Conservation (phyloP, 2,113 vertebrate species). For the Micromys minutus region DNA sequence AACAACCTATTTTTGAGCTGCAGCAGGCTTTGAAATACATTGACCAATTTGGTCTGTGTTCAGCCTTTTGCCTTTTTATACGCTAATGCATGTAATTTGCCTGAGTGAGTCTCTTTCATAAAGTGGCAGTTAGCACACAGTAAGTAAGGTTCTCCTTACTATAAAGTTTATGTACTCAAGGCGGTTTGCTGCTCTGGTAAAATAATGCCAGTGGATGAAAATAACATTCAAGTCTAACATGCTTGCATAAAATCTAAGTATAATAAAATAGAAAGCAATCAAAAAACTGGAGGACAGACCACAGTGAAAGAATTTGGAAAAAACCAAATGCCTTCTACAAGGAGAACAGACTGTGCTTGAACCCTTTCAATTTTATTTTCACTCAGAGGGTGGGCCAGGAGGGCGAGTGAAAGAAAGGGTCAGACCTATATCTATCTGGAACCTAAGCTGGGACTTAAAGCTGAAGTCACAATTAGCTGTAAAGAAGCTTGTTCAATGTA, state of each 20-base stretch:
- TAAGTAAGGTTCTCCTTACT: neutral
- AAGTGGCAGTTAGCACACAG: neutral
- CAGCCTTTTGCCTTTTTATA: neutral
- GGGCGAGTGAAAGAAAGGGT: conserved; percentile 78
- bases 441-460: too few relatives aligned
- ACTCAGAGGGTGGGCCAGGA: conserved; percentile 80
- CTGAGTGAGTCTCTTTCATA: neutral
- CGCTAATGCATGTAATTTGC: neutral
- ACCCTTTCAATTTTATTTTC: conserved; percentile 72
- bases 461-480: conserved; percentile 2
- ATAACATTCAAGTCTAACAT: conserved; percentile 25
- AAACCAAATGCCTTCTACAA: neutral
- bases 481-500: neutral
- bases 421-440: conserved; percentile 50
- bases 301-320: neutral
- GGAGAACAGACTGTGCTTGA: conserved; percentile 15
- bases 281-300: neutral
- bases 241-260: conserved; percentile 45
- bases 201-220: conserved; percentile 27
- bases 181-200: neutral
- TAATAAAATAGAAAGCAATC: conserved; percentile 50
- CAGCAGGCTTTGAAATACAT: neutral
- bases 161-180: conserved; percentile 17
- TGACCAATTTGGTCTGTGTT: conserved; percentile 31
- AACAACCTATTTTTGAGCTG: neutral